Evolutionary conservation across 2,888 invertebrate species (phyloP).

Genomic region (Epistrophe eligans): DNA sequence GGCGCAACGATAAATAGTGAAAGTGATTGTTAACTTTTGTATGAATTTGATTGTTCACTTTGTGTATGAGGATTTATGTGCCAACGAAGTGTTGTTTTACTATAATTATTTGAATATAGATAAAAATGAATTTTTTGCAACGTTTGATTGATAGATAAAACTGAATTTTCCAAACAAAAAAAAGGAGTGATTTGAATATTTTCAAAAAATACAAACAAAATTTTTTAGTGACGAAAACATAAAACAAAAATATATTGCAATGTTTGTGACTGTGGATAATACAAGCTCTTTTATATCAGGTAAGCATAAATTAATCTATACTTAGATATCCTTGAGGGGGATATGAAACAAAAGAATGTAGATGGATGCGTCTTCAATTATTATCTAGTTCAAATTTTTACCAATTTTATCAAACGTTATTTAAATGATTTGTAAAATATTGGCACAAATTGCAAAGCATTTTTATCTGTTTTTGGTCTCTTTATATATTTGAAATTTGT

Average conservation of each 20-base stretch:
- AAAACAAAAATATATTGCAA: constrained; percentile 77
- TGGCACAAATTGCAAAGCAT: too few relatives aligned
- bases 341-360: too few relatives aligned
- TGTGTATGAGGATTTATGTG: constrained; percentile 11
- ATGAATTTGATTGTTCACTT: constrained; percentile 34
- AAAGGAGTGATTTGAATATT: constrained; percentile 13
- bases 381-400: too few relatives aligned
- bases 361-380: too few relatives aligned
- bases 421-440: too few relatives aligned
- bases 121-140: constrained; percentile 64
- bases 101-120: constrained; percentile 57
- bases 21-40: constrained; percentile 50
- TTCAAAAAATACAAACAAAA: not conserved
- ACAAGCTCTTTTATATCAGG: constrained; percentile 83
- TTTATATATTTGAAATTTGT: too few relatives aligned
- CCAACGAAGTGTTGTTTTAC: constrained; percentile 21
- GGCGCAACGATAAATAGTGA: constrained; percentile 62
- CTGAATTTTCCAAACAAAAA: not conserved
- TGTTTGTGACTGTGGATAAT: constrained; percentile 83
- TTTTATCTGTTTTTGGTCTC: too few relatives aligned
- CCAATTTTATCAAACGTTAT: too few relatives aligned
- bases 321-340: not conserved
- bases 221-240: constrained; percentile 5
- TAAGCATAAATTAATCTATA: constrained; percentile 73
- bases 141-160: constrained; percentile 40